Evolutionary conservation across 2,888 invertebrate species (phyloP).

Genomic region (Eupithecia centaureata): DNA sequence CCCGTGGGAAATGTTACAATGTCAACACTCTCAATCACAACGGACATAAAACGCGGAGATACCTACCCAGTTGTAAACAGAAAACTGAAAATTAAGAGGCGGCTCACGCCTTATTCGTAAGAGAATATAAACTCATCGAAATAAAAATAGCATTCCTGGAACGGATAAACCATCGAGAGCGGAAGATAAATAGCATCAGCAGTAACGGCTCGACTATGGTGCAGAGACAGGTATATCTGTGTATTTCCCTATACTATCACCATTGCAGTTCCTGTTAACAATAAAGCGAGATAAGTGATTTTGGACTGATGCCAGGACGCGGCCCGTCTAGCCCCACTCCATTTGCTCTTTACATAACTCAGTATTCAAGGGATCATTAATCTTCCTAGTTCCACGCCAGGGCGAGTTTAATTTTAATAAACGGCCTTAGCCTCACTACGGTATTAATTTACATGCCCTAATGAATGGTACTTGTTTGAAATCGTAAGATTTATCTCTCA

Average conservation of each 20-base stretch:
- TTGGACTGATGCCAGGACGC: slow-evolving; percentile 80
- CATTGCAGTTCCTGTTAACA: slow-evolving; percentile 61
- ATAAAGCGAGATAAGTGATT: slow-evolving; percentile 78
- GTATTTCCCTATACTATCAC: slow-evolving; percentile 44
- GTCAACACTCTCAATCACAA: slow-evolving; percentile 26
- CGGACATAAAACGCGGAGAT: slow-evolving; percentile 22
- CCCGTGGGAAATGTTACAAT: slow-evolving; percentile 60
- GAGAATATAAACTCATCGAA: slow-evolving; percentile 22
- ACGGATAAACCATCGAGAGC: slow-evolving; percentile 41
- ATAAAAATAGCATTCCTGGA: slow-evolving; percentile 38
- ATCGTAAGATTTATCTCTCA: slow-evolving; percentile 56
- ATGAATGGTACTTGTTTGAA: slow-evolving; percentile 66
- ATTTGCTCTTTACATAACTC: slow-evolving; percentile 82
- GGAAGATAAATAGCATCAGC: slow-evolving; percentile 53
- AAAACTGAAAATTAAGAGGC: slow-evolving; percentile 22
- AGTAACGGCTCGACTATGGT: slow-evolving; percentile 33
- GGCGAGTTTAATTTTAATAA: slow-evolving; percentile 82
- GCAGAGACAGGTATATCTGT: not conserved
- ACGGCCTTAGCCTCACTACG: slow-evolving; percentile 73
- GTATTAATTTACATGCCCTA: slow-evolving; percentile 76
- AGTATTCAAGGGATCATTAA: slow-evolving; percentile 82
- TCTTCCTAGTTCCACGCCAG: slow-evolving; percentile 82
- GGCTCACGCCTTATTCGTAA: slow-evolving; percentile 14
- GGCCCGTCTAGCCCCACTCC: slow-evolving; percentile 74
- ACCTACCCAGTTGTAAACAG: slow-evolving; percentile 3